Percentiles rank a stretch among this genome's conserved stretches.
These are phyloP conservation scores for Vombatus ursinus DNA, from an alignment of 2,113 vertebrate species.

Conservation along the genomic window DNA sequence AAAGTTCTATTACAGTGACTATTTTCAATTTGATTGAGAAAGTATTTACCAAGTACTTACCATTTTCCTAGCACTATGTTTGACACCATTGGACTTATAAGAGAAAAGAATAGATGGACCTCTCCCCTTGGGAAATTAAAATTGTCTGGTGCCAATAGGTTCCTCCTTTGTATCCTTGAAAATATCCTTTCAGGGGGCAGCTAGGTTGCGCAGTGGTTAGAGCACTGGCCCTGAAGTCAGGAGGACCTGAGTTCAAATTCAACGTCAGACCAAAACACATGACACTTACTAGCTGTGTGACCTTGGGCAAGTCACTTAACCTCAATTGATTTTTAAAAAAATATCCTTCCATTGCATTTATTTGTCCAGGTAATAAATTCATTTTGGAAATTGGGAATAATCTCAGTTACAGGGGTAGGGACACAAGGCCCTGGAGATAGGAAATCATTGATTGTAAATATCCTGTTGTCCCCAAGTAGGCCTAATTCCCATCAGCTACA, in stretches of 20 bases:
- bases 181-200: background rate
- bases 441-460: background rate
- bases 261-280: too few relatives aligned
- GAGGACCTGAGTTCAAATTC: too few relatives aligned
- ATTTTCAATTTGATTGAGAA: background rate
- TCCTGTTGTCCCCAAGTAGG: background rate
- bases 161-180: background rate
- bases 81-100: background rate
- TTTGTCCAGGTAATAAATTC: background rate
- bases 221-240: too few relatives aligned
- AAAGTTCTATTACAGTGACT: background rate
- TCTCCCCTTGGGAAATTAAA: background rate
- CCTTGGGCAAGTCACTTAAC: too few relatives aligned
- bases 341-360: background rate
- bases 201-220: too few relatives aligned
- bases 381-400: background rate
- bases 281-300: too few relatives aligned
- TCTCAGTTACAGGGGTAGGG: background rate
- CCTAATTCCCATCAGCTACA: background rate
- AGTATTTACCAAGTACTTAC: background rate
- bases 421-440: background rate
- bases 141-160: background rate
- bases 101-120: background rate
- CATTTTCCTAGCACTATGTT: background rate
- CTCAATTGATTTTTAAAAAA: too few relatives aligned